These are phyloP conservation scores for Sceloporus undulatus DNA, from an alignment of 2,113 vertebrate species.

Conservation along the genomic window DNA sequence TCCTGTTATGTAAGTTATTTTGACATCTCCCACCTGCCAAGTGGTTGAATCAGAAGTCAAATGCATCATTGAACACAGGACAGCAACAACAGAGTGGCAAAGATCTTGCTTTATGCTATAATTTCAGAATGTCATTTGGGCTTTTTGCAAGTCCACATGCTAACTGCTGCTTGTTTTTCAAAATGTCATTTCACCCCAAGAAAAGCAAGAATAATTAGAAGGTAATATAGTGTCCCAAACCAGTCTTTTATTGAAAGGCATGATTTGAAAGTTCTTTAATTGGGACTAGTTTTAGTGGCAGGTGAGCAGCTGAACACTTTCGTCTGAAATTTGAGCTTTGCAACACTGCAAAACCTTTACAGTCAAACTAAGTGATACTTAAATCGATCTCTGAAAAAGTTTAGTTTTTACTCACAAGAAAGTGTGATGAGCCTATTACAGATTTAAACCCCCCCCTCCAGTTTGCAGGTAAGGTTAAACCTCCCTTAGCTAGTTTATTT, in stretches of 20 bases:
- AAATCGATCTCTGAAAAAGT: too few relatives aligned
- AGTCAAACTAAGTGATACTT: too few relatives aligned
- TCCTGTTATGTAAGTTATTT: conserved; percentile 8
- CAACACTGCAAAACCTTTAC: too few relatives aligned
- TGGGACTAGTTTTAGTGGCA: too few relatives aligned
- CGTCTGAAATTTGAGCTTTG: not conserved
- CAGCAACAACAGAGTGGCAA: not conserved
- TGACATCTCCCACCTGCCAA: conserved; percentile 15
- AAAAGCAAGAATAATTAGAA: not conserved
- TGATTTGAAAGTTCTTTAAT: not conserved
- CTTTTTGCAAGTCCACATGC: not conserved
- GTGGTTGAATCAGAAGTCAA: not conserved
- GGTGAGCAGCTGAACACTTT: not conserved
- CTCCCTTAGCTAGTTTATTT: too few relatives aligned
- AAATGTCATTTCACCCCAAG: not conserved
- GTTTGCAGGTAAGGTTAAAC: too few relatives aligned
- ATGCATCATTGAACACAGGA: conserved; percentile 23
- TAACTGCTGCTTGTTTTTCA: not conserved
- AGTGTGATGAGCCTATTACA: too few relatives aligned
- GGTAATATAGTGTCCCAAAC: not conserved
- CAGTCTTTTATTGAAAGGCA: not conserved
- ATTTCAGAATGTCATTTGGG: conserved; percentile 9
- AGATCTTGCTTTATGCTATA: not conserved
- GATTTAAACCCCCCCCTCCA: too few relatives aligned
- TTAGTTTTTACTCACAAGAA: too few relatives aligned